Evolutionary conservation across 2,113 vertebrate species (phyloP).

Genomic region (Monopterus albus): DNA sequence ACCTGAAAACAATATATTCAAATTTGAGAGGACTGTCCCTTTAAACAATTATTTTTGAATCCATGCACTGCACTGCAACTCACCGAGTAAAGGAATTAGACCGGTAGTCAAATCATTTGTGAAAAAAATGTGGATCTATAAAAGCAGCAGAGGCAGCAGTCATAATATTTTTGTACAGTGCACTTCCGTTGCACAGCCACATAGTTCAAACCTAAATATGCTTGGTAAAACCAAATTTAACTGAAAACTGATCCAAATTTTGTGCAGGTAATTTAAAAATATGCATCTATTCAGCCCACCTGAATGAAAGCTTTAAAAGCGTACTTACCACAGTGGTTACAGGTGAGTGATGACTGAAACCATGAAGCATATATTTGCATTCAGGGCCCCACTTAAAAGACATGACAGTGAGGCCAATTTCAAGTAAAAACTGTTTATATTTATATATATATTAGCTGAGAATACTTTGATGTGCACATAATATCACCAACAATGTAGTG

Average conservation of each 20-base stretch:
- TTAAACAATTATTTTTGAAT: constrained; percentile 64
- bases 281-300: constrained; percentile 74
- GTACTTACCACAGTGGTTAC: constrained; percentile 78
- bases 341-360: constrained; percentile 78
- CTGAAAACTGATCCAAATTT: constrained; percentile 53
- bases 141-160: constrained; percentile 79
- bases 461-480: constrained; percentile 62
- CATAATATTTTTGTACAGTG: constrained; percentile 68
- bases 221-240: constrained; percentile 43
- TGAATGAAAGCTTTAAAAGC: constrained; percentile 79
- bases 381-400: constrained; percentile 78
- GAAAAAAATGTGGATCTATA: constrained; percentile 77
- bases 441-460: constrained; percentile 34
- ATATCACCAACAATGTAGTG: constrained; percentile 66
- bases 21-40: constrained; percentile 77
- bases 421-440: constrained; percentile 57
- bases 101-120: constrained; percentile 73
- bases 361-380: constrained; percentile 78
- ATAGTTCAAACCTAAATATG: constrained; percentile 33
- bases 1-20: constrained; percentile 37
- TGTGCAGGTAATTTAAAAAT: constrained; percentile 63
- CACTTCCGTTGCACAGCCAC: constrained; percentile 60
- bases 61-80: constrained; percentile 78
- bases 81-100: constrained; percentile 72
- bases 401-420: constrained; percentile 77